Evolutionary conservation across 2,797 vertebrate species (phyloP), one percentile per base, ranked within the genome.

Genomic region (Siniperca obscura): DNA sequence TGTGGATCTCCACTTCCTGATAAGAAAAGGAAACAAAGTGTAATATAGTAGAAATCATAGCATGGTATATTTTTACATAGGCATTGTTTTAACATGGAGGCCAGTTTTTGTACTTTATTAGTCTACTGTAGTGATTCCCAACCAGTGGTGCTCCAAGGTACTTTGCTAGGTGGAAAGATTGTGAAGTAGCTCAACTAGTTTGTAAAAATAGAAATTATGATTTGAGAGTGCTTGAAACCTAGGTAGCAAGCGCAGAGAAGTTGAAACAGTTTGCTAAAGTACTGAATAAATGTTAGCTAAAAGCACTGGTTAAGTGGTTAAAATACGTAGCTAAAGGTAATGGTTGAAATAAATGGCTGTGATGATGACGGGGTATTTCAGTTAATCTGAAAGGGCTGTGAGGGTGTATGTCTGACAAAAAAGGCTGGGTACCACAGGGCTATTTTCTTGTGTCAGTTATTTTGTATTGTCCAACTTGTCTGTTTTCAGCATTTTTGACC

Each of bases 1-100:
- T 98, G 86, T 94, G 96, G 65, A 99, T 96, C 80, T 94, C 95
- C 82, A 99, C 94, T 78, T 95, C 88, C 98, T 99, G 85, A 36
- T 11, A 10, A 55, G 48, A 34, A 19, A 61, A n/a, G 65, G 55
- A 78, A 62, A 86, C 4, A 75, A 38, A 22, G 4, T 3, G 34
- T 66, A 64, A 13, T 19, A 30, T 8, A 27, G 6, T 7, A 48
- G 44, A 34, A 62, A 57, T 30, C 10, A 46, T 48, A 53, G 3
- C 22, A 17, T 34, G 19, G 0, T 56, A 30, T 74, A 25, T 21
- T 17, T 3, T 53, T 34, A 42, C 17, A 27, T 34, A 57, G 5
- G 11, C 40, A 1, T 34, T 19, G 21, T 30, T 57, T 57, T 4
- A 56, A 56, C 17, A 46, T 10, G 22, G 48, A 64, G n/a, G 11